Evolutionary conservation across 2,888 invertebrate species (phyloP).

Genomic region (Keiferia lycopersicella): DNA sequence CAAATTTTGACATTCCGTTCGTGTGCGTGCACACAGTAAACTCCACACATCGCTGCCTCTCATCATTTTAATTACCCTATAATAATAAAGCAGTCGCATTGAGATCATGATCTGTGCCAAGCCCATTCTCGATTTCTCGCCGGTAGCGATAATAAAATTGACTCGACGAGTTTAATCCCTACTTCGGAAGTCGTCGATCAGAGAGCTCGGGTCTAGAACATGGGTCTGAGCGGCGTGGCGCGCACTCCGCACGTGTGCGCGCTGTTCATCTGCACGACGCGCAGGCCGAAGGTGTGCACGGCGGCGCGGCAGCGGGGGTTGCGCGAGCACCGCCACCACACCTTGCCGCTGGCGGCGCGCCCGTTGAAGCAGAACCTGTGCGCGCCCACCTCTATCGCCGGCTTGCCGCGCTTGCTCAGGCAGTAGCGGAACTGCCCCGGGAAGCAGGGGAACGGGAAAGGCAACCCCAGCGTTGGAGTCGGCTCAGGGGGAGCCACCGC

Average conservation of each 20-base stretch:
- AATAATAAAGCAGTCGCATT: conserved; percentile 38
- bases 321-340: conserved; percentile 77
- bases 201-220: conserved; percentile 56
- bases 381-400: conserved; percentile 75
- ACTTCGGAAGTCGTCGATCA: conserved; percentile 13
- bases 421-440: conserved; percentile 77
- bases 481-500: conserved; percentile 47
- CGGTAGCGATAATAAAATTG: conserved; percentile 62
- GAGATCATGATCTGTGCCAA: conserved; percentile 69
- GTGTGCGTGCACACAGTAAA: conserved; percentile 48
- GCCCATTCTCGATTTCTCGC: conserved; percentile 58
- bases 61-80: conserved; percentile 31
- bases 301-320: conserved; percentile 76
- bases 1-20: conserved; percentile 63
- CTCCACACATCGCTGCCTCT: conserved; percentile 32
- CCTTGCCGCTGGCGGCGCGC: conserved; percentile 75
- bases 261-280: conserved; percentile 77
- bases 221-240: conserved; percentile 72
- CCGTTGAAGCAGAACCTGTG: conserved; percentile 78
- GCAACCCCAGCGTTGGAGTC: conserved; percentile 69
- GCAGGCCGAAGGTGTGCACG: conserved; percentile 73
- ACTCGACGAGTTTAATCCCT: conserved; percentile 34
- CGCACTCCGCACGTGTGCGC: conserved; percentile 76
- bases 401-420: conserved; percentile 74
- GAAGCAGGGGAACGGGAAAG: conserved; percentile 75